Evolutionary conservation across 2,113 vertebrate species (phyloP).

Genomic region (Willisornis vidua): DNA sequence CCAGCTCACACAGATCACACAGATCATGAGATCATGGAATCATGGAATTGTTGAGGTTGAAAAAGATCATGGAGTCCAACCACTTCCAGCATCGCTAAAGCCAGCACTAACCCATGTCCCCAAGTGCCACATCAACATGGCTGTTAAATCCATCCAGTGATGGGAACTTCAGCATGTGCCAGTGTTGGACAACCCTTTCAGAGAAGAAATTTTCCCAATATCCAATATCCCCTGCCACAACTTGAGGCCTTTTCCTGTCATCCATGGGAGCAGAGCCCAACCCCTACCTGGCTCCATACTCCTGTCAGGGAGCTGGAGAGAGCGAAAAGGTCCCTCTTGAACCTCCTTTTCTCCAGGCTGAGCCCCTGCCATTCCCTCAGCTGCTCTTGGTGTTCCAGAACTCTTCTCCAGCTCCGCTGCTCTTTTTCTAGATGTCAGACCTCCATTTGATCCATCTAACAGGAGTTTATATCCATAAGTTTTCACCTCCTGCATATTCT

Average conservation of each 20-base stretch:
- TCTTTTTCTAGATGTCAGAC: background rate
- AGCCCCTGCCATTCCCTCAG: background rate
- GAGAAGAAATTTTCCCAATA: too few relatives aligned
- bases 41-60: background rate
- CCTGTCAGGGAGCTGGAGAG: too few relatives aligned
- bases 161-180: too few relatives aligned
- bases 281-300: too few relatives aligned
- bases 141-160: background rate
- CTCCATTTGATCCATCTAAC: background rate
- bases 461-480: background rate
- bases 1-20: background rate
- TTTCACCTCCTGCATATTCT: background rate
- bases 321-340: too few relatives aligned
- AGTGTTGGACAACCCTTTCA: too few relatives aligned
- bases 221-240: too few relatives aligned
- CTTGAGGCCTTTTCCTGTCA: too few relatives aligned
- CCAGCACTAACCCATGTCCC: background rate
- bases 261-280: too few relatives aligned
- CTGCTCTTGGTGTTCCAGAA: rapidly evolving
- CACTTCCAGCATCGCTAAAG: background rate
- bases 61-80: background rate
- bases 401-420: background rate
- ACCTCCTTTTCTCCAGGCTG: too few relatives aligned
- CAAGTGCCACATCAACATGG: background rate
- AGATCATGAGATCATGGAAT: background rate